Evolutionary conservation across 2,888 invertebrate genomes (phyloP).

Genomic region (Electrophaes corylata): DNA sequence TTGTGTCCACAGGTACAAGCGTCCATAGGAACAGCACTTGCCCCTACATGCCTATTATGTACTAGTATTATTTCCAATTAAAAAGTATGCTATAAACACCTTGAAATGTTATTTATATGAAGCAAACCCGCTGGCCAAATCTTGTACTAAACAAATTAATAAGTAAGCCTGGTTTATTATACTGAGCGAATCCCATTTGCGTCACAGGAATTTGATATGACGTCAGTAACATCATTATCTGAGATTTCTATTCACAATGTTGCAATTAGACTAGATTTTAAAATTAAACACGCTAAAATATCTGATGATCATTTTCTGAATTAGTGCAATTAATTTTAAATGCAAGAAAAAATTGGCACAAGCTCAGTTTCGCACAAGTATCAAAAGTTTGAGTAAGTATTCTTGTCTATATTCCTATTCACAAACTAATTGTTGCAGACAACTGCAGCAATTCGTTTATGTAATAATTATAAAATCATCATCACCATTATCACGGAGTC

Average conservation of each 20-base stretch:
- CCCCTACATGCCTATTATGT: too few species aligned
- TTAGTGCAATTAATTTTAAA: not conserved
- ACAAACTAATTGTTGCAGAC: too few species aligned
- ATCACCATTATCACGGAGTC: too few species aligned
- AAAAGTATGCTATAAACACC: not conserved
- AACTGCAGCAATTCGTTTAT: too few species aligned
- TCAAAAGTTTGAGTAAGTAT: too few species aligned
- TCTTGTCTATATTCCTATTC: too few species aligned
- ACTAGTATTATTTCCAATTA: too few species aligned
- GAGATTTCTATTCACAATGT: conserved; percentile 33
- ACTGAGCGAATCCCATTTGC: conserved; percentile 40
- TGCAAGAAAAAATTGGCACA: not conserved
- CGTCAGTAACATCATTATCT: conserved; percentile 29
- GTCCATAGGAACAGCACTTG: too few species aligned
- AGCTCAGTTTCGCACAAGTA: too few species aligned
- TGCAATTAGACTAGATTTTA: conserved; percentile 30
- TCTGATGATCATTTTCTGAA: not conserved
- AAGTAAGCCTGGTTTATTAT: conserved; percentile 44
- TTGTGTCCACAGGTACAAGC: too few species aligned
- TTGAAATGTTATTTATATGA: not conserved
- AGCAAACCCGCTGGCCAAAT: not conserved
- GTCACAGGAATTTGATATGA: conserved; percentile 47
- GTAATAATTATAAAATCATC: too few species aligned
- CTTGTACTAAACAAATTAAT: conserved; percentile 51
- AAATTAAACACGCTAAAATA: conserved; percentile 1